These are phyloP conservation scores for Gorsachius goisagi DNA, from an alignment of 2,113 vertebrate species.

Conservation along the genomic window DNA sequence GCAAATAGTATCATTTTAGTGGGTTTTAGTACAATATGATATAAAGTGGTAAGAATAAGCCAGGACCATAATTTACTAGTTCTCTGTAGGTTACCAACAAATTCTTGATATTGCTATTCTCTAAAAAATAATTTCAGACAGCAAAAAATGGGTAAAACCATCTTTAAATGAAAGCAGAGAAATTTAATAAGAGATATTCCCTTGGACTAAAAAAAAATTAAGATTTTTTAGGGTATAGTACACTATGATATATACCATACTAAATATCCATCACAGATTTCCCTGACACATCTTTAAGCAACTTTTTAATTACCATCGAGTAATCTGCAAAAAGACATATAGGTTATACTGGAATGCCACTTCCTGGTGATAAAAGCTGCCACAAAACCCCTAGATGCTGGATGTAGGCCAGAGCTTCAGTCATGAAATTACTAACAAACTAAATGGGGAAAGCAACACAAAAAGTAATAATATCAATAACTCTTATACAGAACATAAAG, in stretches of 20 bases:
- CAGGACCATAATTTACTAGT: not conserved
- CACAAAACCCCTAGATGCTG: not conserved
- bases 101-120: not conserved
- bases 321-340: not conserved
- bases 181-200: not conserved
- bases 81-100: not conserved
- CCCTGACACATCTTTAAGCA: not conserved
- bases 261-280: not conserved
- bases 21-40: not conserved
- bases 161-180: not conserved
- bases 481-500: not conserved
- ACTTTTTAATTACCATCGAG: not conserved
- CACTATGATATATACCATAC: not conserved
- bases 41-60: not conserved
- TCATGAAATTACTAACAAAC: not conserved
- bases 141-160: not conserved
- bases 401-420: not conserved
- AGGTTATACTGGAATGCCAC: not conserved
- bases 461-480: not conserved
- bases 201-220: not conserved
- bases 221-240: not conserved
- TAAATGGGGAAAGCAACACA: not conserved
- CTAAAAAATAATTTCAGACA: not conserved
- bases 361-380: not conserved
- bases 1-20: not conserved